A percentile compares a stretch with the other conserved stretches of the same genome.
These are phyloP conservation scores for Lophochroa leadbeateri DNA, from an alignment of 2,113 vertebrate genomes.

Conservation along the genomic window DNA sequence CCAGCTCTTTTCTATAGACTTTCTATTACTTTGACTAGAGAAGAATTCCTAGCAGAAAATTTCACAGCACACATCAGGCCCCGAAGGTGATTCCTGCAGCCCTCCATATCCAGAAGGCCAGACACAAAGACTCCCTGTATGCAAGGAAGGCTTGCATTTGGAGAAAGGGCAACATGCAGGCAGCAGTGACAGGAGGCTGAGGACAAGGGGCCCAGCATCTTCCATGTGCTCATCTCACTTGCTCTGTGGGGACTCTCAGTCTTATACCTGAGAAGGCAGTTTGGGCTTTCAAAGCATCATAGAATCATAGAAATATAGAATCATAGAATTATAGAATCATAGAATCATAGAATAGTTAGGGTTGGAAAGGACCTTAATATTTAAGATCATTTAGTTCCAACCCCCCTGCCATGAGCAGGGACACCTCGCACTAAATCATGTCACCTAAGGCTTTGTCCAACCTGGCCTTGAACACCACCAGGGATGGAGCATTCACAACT, in stretches of 20 bases:
- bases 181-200: not conserved
- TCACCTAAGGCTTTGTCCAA: too few relatives aligned
- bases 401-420: too few relatives aligned
- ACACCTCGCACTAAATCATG: too few relatives aligned
- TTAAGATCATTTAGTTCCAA: too few relatives aligned
- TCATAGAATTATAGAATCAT: too few relatives aligned
- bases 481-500: too few relatives aligned
- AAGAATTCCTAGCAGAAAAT: not conserved
- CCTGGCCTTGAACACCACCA: too few relatives aligned
- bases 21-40: not conserved
- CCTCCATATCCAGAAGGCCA: not conserved
- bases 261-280: not conserved
- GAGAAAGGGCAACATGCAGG: accelerated
- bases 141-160: not conserved
- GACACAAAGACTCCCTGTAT: not conserved
- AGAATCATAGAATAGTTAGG: too few relatives aligned
- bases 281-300: not conserved
- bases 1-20: not conserved
- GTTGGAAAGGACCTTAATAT: too few relatives aligned
- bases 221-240: accelerated
- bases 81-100: not conserved
- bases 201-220: accelerated
- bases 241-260: not conserved
- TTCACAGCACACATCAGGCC: not conserved
- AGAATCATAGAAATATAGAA: too few relatives aligned